Evolutionary conservation across 2,888 invertebrate genomes (phyloP).

Genomic region (Dicroscelio sp.): DNA sequence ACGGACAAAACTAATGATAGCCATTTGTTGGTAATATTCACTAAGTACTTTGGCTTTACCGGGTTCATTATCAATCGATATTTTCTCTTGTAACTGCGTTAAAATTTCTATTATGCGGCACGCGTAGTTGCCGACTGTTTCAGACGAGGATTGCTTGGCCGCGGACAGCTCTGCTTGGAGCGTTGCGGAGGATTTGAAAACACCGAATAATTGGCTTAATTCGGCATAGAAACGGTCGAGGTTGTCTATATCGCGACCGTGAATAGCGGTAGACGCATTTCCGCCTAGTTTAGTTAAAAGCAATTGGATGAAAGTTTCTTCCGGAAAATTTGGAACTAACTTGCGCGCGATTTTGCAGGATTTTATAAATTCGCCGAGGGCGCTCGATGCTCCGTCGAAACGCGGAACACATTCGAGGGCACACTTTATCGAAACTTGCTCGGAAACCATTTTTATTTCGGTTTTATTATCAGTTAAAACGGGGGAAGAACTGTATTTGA

Average conservation of each 20-base stretch:
- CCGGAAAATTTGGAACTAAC: background rate
- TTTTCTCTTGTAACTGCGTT: background rate
- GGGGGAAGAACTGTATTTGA: too few species aligned
- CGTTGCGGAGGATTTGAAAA: background rate
- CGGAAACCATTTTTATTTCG: too few species aligned
- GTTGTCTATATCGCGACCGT: background rate
- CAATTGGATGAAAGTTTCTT: background rate
- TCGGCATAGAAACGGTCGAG: background rate
- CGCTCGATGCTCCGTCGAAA: background rate
- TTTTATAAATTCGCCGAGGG: slow-evolving; percentile 4
- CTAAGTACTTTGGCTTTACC: background rate
- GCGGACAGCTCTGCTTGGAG: slow-evolving; percentile 2
- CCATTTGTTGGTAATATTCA: background rate
- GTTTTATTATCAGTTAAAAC: too few species aligned
- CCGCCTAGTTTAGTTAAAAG: slow-evolving; percentile 8
- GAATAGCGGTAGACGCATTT: background rate
- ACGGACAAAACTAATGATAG: background rate
- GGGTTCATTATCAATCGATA: background rate
- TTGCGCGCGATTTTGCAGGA: background rate
- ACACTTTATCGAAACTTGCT: slow-evolving; percentile 19
- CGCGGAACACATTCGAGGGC: slow-evolving; percentile 10
- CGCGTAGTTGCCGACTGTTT: slow-evolving; percentile 14
- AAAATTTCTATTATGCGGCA: slow-evolving; percentile 33
- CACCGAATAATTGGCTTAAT: background rate
- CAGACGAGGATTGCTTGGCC: background rate